These are phyloP conservation scores for Gymnoscopelus braueri DNA, from an alignment of 2,797 vertebrate species.

Conservation along the genomic window DNA sequence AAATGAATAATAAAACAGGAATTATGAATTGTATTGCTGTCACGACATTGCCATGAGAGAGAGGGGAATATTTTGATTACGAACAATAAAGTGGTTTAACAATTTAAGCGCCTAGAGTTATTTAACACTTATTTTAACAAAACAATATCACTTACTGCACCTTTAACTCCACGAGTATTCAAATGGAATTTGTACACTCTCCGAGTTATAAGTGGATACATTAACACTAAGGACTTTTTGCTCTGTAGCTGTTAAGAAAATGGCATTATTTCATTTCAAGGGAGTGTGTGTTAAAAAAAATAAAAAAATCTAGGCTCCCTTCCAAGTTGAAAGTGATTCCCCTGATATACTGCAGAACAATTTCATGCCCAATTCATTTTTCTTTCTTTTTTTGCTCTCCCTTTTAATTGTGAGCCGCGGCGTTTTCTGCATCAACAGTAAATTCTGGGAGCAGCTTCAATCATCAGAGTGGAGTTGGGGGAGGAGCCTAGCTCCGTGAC, in stretches of 20 bases:
- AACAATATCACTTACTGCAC: too few species aligned
- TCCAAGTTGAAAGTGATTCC: conserved; percentile 63
- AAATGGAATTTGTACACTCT: too few species aligned
- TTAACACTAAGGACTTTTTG: conserved; percentile 18
- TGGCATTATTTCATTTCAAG: conserved; percentile 50
- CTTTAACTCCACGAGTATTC: too few species aligned
- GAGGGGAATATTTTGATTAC: too few species aligned
- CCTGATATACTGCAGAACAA: conserved; percentile 67
- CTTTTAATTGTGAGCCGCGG: conserved; percentile 65
- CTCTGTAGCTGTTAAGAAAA: conserved; percentile 42
- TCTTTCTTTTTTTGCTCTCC: conserved; percentile 14
- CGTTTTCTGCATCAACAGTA: conserved; percentile 53
- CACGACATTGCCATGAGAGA: too few species aligned
- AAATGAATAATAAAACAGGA: too few species aligned
- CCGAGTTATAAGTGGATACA: too few species aligned
- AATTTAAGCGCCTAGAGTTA: too few species aligned
- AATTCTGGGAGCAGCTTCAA: conserved; percentile 52
- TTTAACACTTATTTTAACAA: too few species aligned
- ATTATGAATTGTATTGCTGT: too few species aligned
- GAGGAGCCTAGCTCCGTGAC: conserved; percentile 26
- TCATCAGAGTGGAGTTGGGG: conserved; percentile 25
- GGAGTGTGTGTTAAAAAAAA: conserved; percentile 43
- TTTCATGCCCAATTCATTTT: conserved; percentile 67
- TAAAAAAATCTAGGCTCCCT: conserved; percentile 32
- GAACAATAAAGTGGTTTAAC: too few species aligned